A percentile compares a stretch with the other conserved stretches of the same genome.
Evolutionary conservation across 2,113 vertebrate species (phyloP).

Genomic region (Chaenogobius annularis): DNA sequence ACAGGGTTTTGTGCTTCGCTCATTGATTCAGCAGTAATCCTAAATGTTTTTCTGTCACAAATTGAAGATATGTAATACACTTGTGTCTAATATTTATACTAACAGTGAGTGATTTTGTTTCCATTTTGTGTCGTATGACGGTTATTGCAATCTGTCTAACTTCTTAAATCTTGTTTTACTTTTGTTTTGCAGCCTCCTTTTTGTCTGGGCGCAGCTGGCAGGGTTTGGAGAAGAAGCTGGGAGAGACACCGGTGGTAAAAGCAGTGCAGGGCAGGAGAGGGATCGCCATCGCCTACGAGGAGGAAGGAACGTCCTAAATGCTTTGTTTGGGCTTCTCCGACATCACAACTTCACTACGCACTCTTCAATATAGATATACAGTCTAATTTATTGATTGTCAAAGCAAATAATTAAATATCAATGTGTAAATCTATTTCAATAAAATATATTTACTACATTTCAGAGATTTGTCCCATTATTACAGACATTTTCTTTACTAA

Average conservation of each 20-base stretch:
- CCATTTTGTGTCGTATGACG: no score
- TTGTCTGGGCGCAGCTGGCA: constrained; percentile 89
- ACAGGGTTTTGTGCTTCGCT: no score
- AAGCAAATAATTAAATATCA: not conserved
- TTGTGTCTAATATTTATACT: no score
- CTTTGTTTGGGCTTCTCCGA: not conserved
- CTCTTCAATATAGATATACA: not conserved
- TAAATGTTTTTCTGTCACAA: no score
- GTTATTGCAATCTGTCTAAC: not conserved
- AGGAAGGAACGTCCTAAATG: constrained; percentile 73
- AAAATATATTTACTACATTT: not conserved
- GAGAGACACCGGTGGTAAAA: constrained; percentile 82
- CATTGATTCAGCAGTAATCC: no score
- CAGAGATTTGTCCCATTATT: not conserved
- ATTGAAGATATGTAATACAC: no score
- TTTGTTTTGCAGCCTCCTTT: constrained; percentile 82
- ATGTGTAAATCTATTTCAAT: not conserved
- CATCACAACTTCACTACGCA: not conserved
- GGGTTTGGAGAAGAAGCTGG: constrained; percentile 88
- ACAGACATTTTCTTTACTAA: not conserved
- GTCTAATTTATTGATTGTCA: not conserved
- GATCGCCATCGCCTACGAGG: constrained; percentile 94
- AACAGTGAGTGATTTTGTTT: no score
- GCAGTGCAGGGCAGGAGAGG: constrained; percentile 87
- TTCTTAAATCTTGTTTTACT: not conserved